Conservation (phyloP, 1,140 invertebrate genomes). For the Pogonus chalceus region DNA sequence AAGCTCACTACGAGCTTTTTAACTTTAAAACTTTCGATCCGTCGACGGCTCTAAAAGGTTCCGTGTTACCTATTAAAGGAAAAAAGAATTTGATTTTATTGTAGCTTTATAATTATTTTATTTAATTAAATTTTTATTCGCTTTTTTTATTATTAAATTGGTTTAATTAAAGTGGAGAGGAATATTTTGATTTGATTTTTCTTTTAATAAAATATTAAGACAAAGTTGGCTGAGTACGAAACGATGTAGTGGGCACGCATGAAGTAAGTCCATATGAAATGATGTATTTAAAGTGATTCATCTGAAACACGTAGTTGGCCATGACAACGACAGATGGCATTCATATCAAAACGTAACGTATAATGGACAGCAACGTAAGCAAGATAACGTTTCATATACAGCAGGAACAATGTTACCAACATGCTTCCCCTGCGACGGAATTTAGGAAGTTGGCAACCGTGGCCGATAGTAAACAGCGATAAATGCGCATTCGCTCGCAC, state of each 20-base stretch:
- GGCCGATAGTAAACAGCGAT: background rate
- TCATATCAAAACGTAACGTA: background rate
- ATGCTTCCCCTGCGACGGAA: background rate
- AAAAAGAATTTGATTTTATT: background rate
- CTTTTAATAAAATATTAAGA: background rate
- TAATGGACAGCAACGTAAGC: background rate
- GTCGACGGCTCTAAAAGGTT: background rate
- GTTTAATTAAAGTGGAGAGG: background rate
- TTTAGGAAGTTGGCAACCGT: conserved; percentile 1
- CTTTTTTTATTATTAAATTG: background rate
- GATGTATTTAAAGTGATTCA: no score
- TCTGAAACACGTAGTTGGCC: background rate
- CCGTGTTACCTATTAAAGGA: background rate
- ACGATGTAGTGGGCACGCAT: background rate
- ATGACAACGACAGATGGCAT: background rate
- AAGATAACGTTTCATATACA: background rate
- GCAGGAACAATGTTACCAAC: background rate
- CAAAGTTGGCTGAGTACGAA: background rate
- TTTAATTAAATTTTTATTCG: background rate
- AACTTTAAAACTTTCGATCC: background rate
- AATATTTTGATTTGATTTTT: background rate
- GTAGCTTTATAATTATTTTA: background rate
- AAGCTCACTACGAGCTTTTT: background rate
- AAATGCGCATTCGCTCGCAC: background rate
- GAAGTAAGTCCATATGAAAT: background rate